These are phyloP conservation scores for Hafferia zeledoni DNA, from an alignment of 2,797 vertebrate genomes.

Conservation along the genomic window DNA sequence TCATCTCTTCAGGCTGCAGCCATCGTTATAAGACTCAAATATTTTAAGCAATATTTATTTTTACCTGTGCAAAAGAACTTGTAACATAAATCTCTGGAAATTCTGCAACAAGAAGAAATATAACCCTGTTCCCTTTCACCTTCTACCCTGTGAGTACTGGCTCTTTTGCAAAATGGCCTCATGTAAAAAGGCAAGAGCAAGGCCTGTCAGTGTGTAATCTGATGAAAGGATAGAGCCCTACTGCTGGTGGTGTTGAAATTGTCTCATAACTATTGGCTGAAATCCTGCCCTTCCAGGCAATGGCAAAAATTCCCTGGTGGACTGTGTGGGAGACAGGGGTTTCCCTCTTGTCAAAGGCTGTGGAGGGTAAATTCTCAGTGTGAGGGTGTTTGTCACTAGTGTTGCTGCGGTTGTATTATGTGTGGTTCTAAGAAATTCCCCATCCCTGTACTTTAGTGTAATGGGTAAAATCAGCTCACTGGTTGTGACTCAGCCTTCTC, in stretches of 20 bases:
- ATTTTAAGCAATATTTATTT: not conserved
- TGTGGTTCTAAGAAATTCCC: not conserved
- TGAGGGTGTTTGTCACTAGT: not conserved
- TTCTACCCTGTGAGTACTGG: not conserved
- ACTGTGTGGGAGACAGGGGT: not conserved
- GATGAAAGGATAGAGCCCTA: not conserved
- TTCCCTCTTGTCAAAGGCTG: not conserved
- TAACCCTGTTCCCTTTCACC: not conserved
- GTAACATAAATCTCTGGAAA: not conserved
- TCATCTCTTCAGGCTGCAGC: not conserved
- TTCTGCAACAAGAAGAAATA: not conserved
- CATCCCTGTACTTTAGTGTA: not conserved
- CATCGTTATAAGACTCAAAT: not conserved
- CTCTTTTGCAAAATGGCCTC: not conserved
- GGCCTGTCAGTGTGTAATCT: not conserved
- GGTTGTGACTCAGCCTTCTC: not conserved
- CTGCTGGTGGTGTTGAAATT: not conserved
- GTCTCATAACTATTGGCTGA: not conserved
- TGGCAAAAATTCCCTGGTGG: not conserved
- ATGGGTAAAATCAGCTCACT: not conserved
- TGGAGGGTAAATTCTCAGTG: not conserved
- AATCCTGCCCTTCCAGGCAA: not conserved
- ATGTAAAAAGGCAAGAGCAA: not conserved
- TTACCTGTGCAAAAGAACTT: not conserved
- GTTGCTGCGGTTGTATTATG: not conserved